phyloP scores from a whole-genome alignment of 1,140 invertebrate genomes.

The Eciton burchellii region DNA sequence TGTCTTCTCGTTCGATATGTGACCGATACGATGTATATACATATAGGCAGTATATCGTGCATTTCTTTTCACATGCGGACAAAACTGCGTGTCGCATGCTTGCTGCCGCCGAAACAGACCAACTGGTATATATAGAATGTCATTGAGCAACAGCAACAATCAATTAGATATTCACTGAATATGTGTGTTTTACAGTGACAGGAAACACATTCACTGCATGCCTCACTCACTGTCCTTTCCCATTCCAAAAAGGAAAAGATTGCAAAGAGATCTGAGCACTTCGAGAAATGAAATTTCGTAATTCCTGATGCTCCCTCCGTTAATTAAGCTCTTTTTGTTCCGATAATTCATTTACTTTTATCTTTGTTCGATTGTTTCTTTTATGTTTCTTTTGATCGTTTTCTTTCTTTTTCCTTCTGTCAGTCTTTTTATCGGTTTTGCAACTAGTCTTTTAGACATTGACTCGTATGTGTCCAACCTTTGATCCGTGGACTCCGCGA shows the following conservation, averaged over 20 bases:
- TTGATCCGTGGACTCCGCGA: constrained; percentile 9
- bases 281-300: constrained; percentile 26
- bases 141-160: constrained; percentile 35
- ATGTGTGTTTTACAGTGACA: constrained; percentile 60
- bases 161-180: constrained; percentile 63
- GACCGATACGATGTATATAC: constrained; percentile 23
- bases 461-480: constrained; percentile 22
- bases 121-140: not conserved
- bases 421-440: constrained; percentile 47
- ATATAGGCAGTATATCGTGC: not conserved
- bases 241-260: constrained; percentile 45
- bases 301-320: constrained; percentile 6
- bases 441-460: constrained; percentile 47
- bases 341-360: constrained; percentile 19
- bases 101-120: constrained; percentile 62
- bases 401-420: constrained; percentile 21
- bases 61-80: constrained; percentile 49
- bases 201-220: constrained; percentile 72
- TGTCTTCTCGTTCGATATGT: constrained; percentile 13
- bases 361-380: constrained; percentile 22
- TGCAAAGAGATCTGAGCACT: constrained; percentile 28
- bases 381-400: constrained; percentile 36
- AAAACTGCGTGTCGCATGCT: constrained; percentile 74
- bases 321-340: constrained; percentile 10
- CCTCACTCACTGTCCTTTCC: constrained; percentile 42